These are phyloP conservation scores for Cyclophora punctaria DNA, from an alignment of 2,888 invertebrate species.

Conservation along the genomic window DNA sequence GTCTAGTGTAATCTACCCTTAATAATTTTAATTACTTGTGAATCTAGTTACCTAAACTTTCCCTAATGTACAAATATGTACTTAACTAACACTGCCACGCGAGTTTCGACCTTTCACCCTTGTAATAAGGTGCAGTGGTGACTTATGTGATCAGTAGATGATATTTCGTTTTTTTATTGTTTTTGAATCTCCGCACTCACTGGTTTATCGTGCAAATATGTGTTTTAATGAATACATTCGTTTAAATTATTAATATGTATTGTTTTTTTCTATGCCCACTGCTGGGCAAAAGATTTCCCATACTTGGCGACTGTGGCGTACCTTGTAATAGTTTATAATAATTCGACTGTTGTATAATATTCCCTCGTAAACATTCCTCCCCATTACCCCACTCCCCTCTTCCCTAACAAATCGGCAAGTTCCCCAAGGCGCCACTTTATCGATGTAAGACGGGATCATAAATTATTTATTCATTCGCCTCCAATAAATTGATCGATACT, in stretches of 20 bases:
- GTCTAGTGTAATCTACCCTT: too few species aligned
- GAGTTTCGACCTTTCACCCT: conserved; percentile 15
- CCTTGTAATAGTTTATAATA: too few species aligned
- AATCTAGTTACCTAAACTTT: conserved; percentile 16
- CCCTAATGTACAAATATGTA: conserved; percentile 29
- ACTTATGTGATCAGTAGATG: conserved; percentile 27
- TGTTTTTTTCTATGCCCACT: neutral
- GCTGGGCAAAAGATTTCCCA: too few species aligned
- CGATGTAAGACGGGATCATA: too few species aligned
- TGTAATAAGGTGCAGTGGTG: conserved; percentile 19
- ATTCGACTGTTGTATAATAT: neutral
- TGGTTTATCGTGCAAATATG: conserved; percentile 41
- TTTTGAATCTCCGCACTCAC: conserved; percentile 45
- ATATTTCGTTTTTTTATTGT: conserved; percentile 25
- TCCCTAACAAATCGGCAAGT: too few species aligned
- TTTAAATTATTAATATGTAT: conserved; percentile 9
- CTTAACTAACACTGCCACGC: conserved; percentile 25
- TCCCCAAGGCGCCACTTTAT: too few species aligned
- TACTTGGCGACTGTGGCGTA: too few species aligned
- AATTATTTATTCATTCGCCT: too few species aligned
- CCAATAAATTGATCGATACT: conserved; percentile 3
- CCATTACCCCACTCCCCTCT: neutral
- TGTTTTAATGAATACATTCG: conserved; percentile 27
- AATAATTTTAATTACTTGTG: neutral
- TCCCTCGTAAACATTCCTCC: neutral